Evolutionary conservation across 2,888 invertebrate genomes (phyloP).

Genomic region (Ptychoptera albimana): DNA sequence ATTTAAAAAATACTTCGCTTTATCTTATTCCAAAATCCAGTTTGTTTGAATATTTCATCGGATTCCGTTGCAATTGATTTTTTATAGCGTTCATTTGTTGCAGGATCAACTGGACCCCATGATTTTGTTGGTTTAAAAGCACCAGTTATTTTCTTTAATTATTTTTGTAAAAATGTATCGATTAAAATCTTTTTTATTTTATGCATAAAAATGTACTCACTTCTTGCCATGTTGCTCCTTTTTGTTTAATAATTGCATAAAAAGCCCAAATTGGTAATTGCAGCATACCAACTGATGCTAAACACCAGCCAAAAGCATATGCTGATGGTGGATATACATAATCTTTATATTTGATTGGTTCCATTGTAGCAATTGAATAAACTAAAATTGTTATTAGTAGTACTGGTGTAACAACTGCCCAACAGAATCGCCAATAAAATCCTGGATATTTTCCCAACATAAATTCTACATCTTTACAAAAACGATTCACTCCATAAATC

Average conservation of each 20-base stretch:
- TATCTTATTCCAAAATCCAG: background rate
- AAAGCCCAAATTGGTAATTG: constrained; percentile 33
- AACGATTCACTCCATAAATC: constrained; percentile 53
- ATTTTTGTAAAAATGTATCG: no score
- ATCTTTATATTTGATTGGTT: constrained; percentile 43
- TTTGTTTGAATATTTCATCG: background rate
- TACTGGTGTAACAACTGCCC: constrained; percentile 57
- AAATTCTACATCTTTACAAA: constrained; percentile 60
- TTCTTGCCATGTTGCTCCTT: constrained; percentile 13
- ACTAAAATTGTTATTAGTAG: constrained; percentile 53
- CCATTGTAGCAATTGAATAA: constrained; percentile 47
- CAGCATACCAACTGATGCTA: constrained; percentile 33
- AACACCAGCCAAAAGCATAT: constrained; percentile 35
- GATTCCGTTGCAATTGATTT: constrained; percentile 19
- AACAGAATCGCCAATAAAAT: constrained; percentile 65
- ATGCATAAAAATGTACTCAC: no score
- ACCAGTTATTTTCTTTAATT: constrained; percentile 20
- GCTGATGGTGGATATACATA: constrained; percentile 42
- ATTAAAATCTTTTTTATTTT: no score
- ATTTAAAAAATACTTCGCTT: background rate
- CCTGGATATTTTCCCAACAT: constrained; percentile 56
- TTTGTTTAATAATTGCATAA: constrained; percentile 21
- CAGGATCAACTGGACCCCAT: constrained; percentile 40
- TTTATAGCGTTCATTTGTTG: constrained; percentile 34
- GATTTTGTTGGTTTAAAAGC: constrained; percentile 33